phyloP scores from a whole-genome alignment of 2,113 vertebrate species.

The Caranx melampygus region DNA sequence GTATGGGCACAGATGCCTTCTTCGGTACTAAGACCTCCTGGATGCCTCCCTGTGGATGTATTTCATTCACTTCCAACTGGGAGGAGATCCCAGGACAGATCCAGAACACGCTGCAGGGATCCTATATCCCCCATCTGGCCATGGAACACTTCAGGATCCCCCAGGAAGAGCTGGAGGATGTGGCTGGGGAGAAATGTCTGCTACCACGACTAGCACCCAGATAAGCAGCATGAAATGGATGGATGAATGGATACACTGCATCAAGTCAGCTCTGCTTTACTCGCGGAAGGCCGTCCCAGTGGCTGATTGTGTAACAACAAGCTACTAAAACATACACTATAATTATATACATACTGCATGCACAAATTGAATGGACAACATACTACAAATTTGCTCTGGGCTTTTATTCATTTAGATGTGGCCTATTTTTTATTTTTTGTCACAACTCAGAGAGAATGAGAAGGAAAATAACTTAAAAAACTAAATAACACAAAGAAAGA shows the following conservation, averaged over 20 bases:
- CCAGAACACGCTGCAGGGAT: conserved; percentile 23
- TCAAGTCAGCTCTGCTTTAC: background rate
- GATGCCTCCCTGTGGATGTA: background rate
- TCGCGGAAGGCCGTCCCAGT: background rate
- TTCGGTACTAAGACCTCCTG: background rate
- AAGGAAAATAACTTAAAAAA: background rate
- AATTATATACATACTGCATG: background rate
- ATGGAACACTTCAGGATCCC: conserved; percentile 13
- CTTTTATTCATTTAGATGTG: background rate
- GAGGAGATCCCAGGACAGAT: conserved; percentile 1
- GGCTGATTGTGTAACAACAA: background rate
- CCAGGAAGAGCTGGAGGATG: background rate
- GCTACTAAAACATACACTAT: background rate
- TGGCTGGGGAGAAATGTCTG: background rate
- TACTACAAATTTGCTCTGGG: background rate
- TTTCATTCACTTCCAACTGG: background rate
- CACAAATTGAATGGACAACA: background rate
- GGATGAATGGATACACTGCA: background rate
- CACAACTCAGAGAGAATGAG: background rate
- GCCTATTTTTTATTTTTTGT: background rate
- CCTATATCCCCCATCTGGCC: conserved; percentile 21
- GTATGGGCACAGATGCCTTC: background rate
- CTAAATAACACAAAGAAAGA: background rate
- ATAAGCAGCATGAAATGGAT: conserved; percentile 2
- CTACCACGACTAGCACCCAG: background rate